These are phyloP conservation scores for Rhorus exstirpatorius DNA, from an alignment of 2,888 invertebrate genomes.

Conservation along the genomic window DNA sequence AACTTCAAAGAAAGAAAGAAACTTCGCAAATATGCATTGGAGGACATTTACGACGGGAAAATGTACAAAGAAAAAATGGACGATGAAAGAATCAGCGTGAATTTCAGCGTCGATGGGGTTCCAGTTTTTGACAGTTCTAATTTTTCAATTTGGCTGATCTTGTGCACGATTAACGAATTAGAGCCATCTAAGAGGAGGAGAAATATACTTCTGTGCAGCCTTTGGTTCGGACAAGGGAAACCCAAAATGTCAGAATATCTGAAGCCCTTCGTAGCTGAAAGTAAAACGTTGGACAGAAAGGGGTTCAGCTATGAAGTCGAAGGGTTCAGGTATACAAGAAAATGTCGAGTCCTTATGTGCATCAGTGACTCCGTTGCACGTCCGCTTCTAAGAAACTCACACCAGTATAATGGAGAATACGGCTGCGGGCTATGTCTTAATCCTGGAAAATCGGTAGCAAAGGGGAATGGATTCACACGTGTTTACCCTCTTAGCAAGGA, in stretches of 20 bases:
- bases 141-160: conserved; percentile 50
- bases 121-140: conserved; percentile 62
- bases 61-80: conserved; percentile 20
- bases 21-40: conserved; percentile 19
- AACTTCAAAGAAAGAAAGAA: conserved; percentile 23
- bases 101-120: conserved; percentile 66
- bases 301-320: conserved; percentile 60
- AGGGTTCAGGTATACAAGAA: conserved; percentile 44
- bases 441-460: conserved; percentile 57
- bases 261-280: conserved; percentile 65
- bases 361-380: conserved; percentile 67
- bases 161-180: conserved; percentile 63
- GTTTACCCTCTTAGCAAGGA: conserved; percentile 59
- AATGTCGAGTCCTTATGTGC: conserved; percentile 48
- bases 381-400: conserved; percentile 46
- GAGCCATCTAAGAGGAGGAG: neutral
- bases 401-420: conserved; percentile 65
- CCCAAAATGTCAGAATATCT: conserved; percentile 62
- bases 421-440: conserved; percentile 70
- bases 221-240: conserved; percentile 59
- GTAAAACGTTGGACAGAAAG: conserved; percentile 33
- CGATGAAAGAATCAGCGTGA: conserved; percentile 53
- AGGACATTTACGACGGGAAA: conserved; percentile 56
- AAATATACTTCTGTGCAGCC: neutral
- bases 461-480: conserved; percentile 63